Evolutionary conservation across 2,113 vertebrate genomes (phyloP), one percentile per base, ranked within the genome.

Genomic region (Eurypyga helias): DNA sequence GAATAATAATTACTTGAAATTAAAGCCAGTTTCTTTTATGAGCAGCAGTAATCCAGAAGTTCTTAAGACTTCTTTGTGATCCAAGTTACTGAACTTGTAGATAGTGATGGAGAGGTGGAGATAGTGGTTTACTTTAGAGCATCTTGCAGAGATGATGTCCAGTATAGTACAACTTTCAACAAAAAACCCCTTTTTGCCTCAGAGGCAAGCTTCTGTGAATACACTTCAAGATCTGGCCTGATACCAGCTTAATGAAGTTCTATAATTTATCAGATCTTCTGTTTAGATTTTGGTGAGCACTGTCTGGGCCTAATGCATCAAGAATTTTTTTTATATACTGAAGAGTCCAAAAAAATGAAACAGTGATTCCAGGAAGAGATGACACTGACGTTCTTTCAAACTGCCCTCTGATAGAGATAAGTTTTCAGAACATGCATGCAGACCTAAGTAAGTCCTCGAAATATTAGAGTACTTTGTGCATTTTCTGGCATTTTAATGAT

Each of bases 401-500:
- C 51, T 89, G 38, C 83, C 92, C 94, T 97, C 82, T 91, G 38
- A 84, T n/a, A 89, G 90, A 88, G 93, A 95, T 93, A 95, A 95
- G 11, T 2, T 58, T 95, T 67, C 87, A 78, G 55, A 94, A 87
- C 67, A 87, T 17, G 45, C 82, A 83, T 17, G 16, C 70, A 85
- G 70, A 77, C 23, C 57, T 90, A 87, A 79, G 5, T 76, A 49
- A 94, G 67, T 80, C 36, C 88, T 62, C 88, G 95, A 95, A 96
- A 90, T 10, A 9, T 45, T 57, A 67, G 26, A 83, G 66, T n/a
- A 80, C 83, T 61, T 80, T 45, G 19, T 46, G 36, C 48, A 49
- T 77, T 96, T 96, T 92, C 91, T 69, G 49, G 16, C 57, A 86
- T 76, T 90, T 93, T 73, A 83, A 83, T 80, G n/a, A 92, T 77